Conservation (phyloP, 2,797 vertebrate genomes). For the Simalia tracyae region DNA sequence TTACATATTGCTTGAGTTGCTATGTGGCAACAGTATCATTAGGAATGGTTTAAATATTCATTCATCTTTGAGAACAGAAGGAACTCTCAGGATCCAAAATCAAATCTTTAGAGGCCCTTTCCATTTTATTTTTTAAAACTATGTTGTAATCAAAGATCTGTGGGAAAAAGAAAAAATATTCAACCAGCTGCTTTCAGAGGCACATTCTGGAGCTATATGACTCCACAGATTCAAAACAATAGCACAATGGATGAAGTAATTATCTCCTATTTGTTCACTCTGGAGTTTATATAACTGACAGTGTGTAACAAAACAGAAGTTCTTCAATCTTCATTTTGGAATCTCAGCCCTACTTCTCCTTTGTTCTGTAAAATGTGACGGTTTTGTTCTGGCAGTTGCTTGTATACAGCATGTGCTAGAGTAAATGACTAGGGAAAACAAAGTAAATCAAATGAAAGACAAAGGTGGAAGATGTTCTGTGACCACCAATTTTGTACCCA, state of each 20-base stretch:
- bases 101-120: conserved; percentile 57
- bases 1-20: conserved; percentile 47
- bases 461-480: neutral
- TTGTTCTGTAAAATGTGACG: neutral
- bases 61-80: conserved; percentile 38
- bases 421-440: conserved; percentile 9
- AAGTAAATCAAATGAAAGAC: conserved; percentile 8
- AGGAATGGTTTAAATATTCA: conserved; percentile 60
- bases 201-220: neutral
- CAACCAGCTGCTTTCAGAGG: conserved; percentile 28
- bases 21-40: conserved; percentile 59
- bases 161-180: conserved; percentile 26
- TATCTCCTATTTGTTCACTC: conserved; percentile 28
- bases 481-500: neutral
- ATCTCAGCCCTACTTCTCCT: conserved; percentile 7
- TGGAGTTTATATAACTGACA: conserved; percentile 8
- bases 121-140: conserved; percentile 37
- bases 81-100: conserved; percentile 49
- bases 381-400: conserved; percentile 9
- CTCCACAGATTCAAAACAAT: conserved; percentile 16
- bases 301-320: conserved; percentile 34
- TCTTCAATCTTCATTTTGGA: conserved; percentile 5
- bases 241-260: conserved; percentile 31
- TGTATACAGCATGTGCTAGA: conserved; percentile 2
- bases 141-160: conserved; percentile 41